Conservation (phyloP, 2,797 vertebrate genomes). For the Schizopygopsis pylzovi region DNA sequence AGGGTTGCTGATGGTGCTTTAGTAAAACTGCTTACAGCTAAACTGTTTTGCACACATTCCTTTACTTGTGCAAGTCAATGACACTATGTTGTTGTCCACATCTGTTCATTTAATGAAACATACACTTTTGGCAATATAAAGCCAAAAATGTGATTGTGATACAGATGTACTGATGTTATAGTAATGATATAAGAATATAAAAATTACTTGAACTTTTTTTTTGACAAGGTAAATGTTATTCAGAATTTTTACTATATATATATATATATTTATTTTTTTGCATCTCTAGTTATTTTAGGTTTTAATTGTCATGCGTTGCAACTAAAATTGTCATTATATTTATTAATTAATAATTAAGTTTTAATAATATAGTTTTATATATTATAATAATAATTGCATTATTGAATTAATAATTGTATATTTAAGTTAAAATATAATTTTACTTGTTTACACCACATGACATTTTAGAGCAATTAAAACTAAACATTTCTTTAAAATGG, state of each 20-base stretch:
- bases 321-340: background rate
- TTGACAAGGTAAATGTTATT: background rate
- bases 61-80: background rate
- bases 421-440: background rate
- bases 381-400: background rate
- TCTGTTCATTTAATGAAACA: background rate
- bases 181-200: background rate
- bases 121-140: background rate
- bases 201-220: background rate
- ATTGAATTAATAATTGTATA: background rate
- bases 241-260: background rate
- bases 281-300: background rate
- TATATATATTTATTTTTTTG: background rate
- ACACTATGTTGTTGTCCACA: background rate
- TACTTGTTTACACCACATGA: background rate
- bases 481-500: background rate
- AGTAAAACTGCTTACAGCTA: background rate
- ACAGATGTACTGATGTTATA: background rate
- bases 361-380: background rate
- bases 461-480: background rate
- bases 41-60: background rate
- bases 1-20: conserved; percentile 2
- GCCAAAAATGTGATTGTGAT: too few relatives aligned
- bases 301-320: background rate
- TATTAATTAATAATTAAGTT: background rate